A percentile compares a stretch with the other conserved stretches of the same genome.
These are phyloP conservation scores for Andrena chrysosceles DNA, from an alignment of 2,888 invertebrate genomes.

Conservation along the genomic window DNA sequence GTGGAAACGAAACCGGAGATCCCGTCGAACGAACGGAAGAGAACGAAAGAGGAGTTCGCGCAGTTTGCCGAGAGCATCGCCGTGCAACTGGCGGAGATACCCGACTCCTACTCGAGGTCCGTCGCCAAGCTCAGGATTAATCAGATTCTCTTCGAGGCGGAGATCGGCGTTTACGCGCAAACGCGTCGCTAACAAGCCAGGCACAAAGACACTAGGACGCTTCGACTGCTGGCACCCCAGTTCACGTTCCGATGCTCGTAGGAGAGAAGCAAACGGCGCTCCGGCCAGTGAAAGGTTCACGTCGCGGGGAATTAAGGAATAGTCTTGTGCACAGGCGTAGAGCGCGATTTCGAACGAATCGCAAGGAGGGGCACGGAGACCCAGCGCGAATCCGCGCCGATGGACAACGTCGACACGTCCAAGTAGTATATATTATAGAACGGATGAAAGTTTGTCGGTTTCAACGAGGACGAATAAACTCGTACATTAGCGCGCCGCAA, in stretches of 20 bases:
- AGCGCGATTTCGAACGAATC: too few relatives aligned
- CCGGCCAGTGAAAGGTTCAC: not conserved
- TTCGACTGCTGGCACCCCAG: not conserved
- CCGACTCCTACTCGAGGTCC: constrained; percentile 78
- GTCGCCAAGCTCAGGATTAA: constrained; percentile 79
- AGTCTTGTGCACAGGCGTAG: too few relatives aligned
- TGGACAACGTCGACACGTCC: not conserved
- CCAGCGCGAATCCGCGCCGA: not conserved
- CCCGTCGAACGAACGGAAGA: constrained; percentile 58
- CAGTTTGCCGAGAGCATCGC: constrained; percentile 79
- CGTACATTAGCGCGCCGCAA: not conserved
- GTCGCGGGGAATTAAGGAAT: too few relatives aligned
- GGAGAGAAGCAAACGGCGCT: not conserved
- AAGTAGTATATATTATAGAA: not conserved
- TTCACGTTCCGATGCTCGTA: not conserved
- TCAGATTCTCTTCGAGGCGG: constrained; percentile 78
- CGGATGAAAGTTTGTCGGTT: not conserved
- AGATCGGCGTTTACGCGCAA: constrained; percentile 78
- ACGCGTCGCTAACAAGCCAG: constrained; percentile 67
- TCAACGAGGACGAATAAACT: not conserved
- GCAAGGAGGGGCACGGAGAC: not conserved
- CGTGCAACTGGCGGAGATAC: constrained; percentile 76
- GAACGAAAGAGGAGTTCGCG: constrained; percentile 74
- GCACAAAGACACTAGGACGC: not conserved
- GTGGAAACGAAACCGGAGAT: constrained; percentile 49